These are phyloP conservation scores for Hydrolagus affinis DNA, from an alignment of 2,113 vertebrate genomes.

Conservation along the genomic window DNA sequence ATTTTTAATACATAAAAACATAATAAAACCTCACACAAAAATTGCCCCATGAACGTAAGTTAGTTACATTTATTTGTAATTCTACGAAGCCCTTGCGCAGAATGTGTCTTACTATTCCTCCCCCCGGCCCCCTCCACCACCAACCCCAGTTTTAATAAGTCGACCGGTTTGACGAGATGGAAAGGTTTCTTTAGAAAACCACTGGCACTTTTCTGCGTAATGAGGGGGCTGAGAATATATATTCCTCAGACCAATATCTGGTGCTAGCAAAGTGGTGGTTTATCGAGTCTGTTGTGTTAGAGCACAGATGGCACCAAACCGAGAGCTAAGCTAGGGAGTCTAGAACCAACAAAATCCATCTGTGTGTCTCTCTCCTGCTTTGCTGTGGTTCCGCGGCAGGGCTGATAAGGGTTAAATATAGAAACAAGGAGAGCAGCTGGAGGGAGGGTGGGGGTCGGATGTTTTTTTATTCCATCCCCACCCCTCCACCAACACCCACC, in stretches of 20 bases:
- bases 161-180: neutral
- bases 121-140: no score
- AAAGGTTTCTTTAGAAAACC: neutral
- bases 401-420: neutral
- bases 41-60: no score
- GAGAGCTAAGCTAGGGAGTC: neutral
- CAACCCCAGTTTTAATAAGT: neutral
- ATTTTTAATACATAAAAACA: no score
- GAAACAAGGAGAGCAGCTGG: neutral
- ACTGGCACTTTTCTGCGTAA: neutral
- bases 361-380: neutral
- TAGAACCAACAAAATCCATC: neutral
- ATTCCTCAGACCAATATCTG: neutral
- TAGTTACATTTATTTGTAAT: no score
- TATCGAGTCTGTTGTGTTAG: neutral
- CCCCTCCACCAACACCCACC: no score
- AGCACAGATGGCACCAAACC: neutral
- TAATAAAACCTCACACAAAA: no score
- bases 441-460: no score
- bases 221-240: neutral
- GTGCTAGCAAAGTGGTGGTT: neutral
- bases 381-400: no score
- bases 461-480: no score
- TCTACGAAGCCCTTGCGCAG: no score
- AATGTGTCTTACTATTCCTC: no score